These are phyloP conservation scores for Psephotus haematonotus DNA, from an alignment of 2,113 vertebrate genomes.

Conservation along the genomic window DNA sequence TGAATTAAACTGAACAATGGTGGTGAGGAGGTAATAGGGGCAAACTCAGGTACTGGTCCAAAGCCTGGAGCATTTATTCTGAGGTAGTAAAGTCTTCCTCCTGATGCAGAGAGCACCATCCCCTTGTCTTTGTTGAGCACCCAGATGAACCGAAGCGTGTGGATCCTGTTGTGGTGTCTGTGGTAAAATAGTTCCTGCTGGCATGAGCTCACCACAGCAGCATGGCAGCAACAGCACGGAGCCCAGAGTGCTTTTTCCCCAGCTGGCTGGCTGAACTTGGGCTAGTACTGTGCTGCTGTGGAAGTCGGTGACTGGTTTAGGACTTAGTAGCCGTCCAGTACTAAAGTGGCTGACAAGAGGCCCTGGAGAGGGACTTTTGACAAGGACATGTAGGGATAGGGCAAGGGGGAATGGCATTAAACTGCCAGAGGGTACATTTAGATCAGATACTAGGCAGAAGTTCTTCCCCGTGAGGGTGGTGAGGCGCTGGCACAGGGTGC, in stretches of 20 bases:
- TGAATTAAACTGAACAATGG: accelerated
- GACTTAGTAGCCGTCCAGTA: no score
- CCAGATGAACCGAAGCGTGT: no score
- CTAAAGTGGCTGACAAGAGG: no score
- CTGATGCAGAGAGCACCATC: no score
- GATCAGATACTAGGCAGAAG: no score
- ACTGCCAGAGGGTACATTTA: no score
- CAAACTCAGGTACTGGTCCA: accelerated
- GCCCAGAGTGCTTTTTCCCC: not conserved
- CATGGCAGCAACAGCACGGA: no score
- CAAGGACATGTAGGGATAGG: no score
- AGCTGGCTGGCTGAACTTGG: not conserved
- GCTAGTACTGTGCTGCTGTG: not conserved
- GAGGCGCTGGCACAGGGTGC: no score
- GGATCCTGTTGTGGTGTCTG: not conserved
- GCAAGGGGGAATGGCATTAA: no score
- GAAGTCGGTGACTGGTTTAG: not conserved
- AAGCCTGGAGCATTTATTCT: not conserved
- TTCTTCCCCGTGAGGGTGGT: no score
- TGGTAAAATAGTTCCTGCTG: not conserved
- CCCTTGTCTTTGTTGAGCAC: not conserved
- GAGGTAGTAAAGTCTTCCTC: not conserved
- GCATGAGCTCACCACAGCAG: accelerated
- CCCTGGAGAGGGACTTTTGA: no score
- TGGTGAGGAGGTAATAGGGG: not conserved